Evolutionary conservation across 2,797 vertebrate genomes (phyloP).

Genomic region (Cetoscarus ocellatus): DNA sequence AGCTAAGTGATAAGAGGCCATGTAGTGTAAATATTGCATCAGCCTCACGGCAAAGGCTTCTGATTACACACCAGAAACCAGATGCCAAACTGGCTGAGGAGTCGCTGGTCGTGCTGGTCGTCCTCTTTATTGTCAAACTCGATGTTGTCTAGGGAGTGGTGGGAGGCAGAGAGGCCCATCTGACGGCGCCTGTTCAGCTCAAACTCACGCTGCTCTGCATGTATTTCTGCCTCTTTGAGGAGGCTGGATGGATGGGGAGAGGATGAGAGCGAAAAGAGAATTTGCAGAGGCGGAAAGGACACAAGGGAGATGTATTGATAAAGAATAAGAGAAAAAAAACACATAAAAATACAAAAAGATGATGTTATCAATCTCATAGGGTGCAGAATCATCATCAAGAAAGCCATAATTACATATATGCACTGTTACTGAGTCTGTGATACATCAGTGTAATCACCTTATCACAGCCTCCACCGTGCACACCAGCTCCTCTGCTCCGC

Average conservation of each 20-base stretch:
- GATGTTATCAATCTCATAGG: neutral
- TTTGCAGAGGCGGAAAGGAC: neutral
- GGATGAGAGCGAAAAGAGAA: slow-evolving; percentile 1
- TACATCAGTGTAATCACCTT: slow-evolving; percentile 84
- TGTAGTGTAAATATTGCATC: slow-evolving; percentile 6
- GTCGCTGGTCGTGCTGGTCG: slow-evolving; percentile 97
- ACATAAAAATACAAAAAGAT: neutral
- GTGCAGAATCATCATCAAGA: neutral
- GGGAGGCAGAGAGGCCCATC: slow-evolving; percentile 96
- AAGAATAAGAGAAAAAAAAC: slow-evolving; percentile 5
- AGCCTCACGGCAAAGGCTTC: slow-evolving; percentile 40
- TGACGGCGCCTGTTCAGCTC: slow-evolving; percentile 95
- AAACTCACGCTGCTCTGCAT: slow-evolving; percentile 95
- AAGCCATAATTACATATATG: neutral
- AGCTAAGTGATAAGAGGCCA: slow-evolving; percentile 29
- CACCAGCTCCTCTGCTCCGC: slow-evolving; percentile 97
- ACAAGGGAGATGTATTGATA: neutral
- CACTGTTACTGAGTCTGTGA: neutral
- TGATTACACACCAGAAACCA: slow-evolving; percentile 94
- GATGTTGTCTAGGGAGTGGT: slow-evolving; percentile 96
- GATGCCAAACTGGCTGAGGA: slow-evolving; percentile 98
- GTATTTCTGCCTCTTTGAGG: slow-evolving; percentile 97
- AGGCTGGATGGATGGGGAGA: slow-evolving; percentile 80
- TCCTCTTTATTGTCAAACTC: slow-evolving; percentile 99
- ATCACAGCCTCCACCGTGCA: slow-evolving; percentile 98